Conservation (phyloP, 2,797 vertebrate genomes). For the Urosaurus nigricauda region DNA sequence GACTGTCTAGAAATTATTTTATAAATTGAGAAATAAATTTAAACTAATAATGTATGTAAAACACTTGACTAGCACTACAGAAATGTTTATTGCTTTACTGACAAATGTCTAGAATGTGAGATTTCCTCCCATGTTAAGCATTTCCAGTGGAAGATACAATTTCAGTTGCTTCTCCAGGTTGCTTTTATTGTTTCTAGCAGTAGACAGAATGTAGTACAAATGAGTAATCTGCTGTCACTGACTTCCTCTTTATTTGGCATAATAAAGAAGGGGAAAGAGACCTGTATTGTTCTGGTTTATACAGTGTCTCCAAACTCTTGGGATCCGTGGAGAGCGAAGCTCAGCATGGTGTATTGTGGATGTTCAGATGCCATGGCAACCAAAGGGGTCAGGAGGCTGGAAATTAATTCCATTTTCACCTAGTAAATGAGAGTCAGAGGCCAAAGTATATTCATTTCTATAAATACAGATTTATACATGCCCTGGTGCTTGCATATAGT, state of each 20-base stretch:
- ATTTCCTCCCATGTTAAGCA: background rate
- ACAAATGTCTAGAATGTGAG: background rate
- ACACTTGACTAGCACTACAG: background rate
- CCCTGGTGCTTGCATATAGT: slow-evolving; percentile 16
- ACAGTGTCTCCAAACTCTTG: slow-evolving; percentile 36
- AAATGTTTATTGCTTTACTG: background rate
- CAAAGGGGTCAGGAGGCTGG: slow-evolving; percentile 37
- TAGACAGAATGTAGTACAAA: slow-evolving; percentile 11
- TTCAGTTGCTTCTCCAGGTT: background rate
- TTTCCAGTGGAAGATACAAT: slow-evolving; percentile 4
- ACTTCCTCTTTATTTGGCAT: slow-evolving; percentile 17
- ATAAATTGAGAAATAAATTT: background rate
- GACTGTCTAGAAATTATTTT: background rate
- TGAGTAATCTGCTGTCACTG: slow-evolving; percentile 29
- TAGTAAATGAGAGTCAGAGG: slow-evolving; percentile 34
- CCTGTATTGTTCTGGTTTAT: slow-evolving; percentile 34
- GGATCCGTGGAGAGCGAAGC: slow-evolving; percentile 29
- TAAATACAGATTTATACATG: slow-evolving; percentile 16
- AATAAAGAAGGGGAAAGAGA: slow-evolving; percentile 31
- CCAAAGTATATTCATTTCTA: slow-evolving; percentile 20
- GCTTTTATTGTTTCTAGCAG: background rate
- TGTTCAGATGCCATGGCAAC: slow-evolving; percentile 40
- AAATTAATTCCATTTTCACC: slow-evolving; percentile 48
- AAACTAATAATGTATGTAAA: background rate
- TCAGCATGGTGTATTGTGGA: slow-evolving; percentile 25